phyloP scores from a whole-genome alignment of 2,888 invertebrate species.

The Sycophila texana region DNA sequence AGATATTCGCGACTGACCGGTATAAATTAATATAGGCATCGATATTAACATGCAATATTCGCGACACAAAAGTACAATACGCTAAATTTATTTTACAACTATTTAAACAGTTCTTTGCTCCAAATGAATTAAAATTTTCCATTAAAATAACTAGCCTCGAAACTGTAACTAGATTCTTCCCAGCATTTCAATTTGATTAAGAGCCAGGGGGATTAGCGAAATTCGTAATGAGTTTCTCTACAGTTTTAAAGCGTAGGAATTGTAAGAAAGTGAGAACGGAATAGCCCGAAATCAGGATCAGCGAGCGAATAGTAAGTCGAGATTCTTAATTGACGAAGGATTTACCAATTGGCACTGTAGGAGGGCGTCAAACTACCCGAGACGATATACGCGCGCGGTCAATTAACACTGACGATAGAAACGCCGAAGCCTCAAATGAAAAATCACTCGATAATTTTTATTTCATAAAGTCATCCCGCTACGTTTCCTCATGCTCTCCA shows the following conservation, averaged over 20 bases:
- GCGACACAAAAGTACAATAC: too few relatives aligned
- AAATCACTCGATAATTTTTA: conserved; percentile 34
- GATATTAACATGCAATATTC: too few relatives aligned
- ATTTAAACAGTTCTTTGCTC: too few relatives aligned
- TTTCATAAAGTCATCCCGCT: neutral
- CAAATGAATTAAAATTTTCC: too few relatives aligned
- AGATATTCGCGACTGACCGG: too few relatives aligned
- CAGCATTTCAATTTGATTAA: conserved; percentile 4
- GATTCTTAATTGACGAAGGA: neutral
- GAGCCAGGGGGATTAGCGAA: neutral
- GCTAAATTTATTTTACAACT: too few relatives aligned
- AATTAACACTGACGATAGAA: conserved; percentile 38
- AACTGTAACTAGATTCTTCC: neutral
- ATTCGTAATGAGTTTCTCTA: conserved; percentile 3
- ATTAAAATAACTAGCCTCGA: neutral
- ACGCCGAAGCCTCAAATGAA: conserved; percentile 10
- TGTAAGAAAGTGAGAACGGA: neutral
- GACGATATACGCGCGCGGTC: conserved; percentile 29
- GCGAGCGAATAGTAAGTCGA: neutral
- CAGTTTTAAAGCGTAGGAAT: neutral
- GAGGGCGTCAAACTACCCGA: conserved; percentile 35
- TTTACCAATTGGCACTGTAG: conserved; percentile 21
- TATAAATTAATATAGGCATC: too few relatives aligned
- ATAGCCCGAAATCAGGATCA: neutral
- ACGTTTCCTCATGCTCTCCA: too few relatives aligned